phyloP scores from a whole-genome alignment of 2,797 vertebrate genomes.

The Periparus ater region DNA sequence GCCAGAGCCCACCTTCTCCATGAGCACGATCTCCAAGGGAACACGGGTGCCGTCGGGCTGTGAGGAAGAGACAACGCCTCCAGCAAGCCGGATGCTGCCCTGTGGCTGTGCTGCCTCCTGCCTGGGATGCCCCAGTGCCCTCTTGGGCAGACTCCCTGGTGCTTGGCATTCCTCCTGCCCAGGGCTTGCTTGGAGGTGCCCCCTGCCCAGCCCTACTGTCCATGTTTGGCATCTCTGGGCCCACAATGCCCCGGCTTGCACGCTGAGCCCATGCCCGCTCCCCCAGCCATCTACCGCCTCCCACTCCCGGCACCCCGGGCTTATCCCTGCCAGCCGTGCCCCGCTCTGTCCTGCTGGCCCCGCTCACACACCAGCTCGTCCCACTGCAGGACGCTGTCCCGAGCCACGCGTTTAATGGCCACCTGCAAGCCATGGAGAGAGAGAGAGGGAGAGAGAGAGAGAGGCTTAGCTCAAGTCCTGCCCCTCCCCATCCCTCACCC shows the following conservation, averaged over 20 bases:
- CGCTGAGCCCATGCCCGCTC: background rate
- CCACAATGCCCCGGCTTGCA: background rate
- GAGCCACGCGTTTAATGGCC: no score
- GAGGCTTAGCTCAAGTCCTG: no score
- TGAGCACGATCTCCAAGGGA: background rate
- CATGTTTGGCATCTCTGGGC: background rate
- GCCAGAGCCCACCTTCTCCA: background rate
- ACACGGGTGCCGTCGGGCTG: background rate
- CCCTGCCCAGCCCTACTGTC: background rate
- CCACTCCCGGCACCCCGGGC: no score
- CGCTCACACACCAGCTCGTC: background rate
- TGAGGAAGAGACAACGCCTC: background rate
- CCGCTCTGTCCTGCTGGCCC: background rate
- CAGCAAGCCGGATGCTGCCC: background rate
- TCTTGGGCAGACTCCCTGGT: background rate
- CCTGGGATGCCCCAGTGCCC: background rate
- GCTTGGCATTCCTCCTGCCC: background rate
- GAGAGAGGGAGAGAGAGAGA: no score
- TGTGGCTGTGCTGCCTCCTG: background rate
- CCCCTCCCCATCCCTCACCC: no score
- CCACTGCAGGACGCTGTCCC: background rate
- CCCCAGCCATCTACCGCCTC: background rate
- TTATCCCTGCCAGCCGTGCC: no score
- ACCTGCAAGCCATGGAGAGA: no score
- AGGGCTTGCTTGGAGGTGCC: background rate